These are phyloP conservation scores for Zalophus californianus DNA, from an alignment of 2,797 vertebrate genomes.

Conservation along the genomic window DNA sequence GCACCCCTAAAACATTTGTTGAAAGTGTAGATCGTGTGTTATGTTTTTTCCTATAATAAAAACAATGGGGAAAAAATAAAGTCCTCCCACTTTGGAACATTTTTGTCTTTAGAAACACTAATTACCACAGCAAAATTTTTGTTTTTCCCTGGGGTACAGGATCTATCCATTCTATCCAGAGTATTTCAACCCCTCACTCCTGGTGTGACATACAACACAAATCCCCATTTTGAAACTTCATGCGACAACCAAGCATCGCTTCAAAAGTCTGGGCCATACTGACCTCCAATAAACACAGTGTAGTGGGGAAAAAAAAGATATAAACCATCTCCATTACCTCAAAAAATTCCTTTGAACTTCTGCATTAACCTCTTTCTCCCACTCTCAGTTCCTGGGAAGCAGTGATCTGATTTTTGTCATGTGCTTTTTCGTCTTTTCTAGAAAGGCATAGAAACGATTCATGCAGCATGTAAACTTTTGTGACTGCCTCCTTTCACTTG, in stretches of 20 bases:
- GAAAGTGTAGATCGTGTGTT: too few relatives aligned
- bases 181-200: neutral
- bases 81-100: neutral
- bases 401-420: neutral
- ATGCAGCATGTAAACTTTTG: neutral
- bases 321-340: neutral
- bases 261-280: neutral
- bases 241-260: neutral
- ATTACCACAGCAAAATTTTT: neutral
- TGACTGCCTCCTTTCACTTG: neutral
- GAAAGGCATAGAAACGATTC: neutral
- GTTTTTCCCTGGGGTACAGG: neutral
- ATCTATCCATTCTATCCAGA: neutral
- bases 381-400: neutral
- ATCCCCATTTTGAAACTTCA: neutral
- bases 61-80: neutral
- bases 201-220: neutral
- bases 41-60: neutral
- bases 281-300: neutral
- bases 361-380: neutral
- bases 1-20: neutral
- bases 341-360: neutral
- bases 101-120: neutral
- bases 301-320: neutral
- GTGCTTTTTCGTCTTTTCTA: neutral